phyloP scores from a whole-genome alignment of 2,888 invertebrate species.

The Liopterus haemorrhoidalis region DNA sequence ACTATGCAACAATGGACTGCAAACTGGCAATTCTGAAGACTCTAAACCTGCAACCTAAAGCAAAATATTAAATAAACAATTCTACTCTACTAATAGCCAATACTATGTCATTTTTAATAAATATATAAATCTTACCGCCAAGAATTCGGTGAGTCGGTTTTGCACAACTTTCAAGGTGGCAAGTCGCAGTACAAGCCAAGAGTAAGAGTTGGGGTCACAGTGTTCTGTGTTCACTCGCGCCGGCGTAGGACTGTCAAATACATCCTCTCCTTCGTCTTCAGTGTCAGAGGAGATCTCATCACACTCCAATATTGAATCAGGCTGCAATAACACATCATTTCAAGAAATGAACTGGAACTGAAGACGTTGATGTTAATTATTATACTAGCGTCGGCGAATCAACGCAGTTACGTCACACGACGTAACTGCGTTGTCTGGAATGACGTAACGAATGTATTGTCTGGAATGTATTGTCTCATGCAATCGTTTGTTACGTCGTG shows the following conservation, averaged over 20 bases:
- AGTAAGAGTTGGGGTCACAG: conserved; percentile 88
- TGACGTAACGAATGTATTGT: too few species aligned
- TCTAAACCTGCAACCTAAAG: conserved; percentile 44
- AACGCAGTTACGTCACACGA: too few species aligned
- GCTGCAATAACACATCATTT: conserved; percentile 55
- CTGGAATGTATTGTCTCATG: too few species aligned
- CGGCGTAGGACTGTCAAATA: conserved; percentile 55
- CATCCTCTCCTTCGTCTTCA: conserved; percentile 76
- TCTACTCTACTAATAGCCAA: neutral
- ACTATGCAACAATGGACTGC: conserved; percentile 89
- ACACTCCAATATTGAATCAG: conserved; percentile 59
- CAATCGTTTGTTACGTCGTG: too few species aligned
- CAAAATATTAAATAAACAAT: conserved; percentile 12
- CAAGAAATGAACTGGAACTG: too few species aligned
- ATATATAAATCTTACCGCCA: conserved; percentile 44
- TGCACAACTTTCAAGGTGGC: conserved; percentile 82
- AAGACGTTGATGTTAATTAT: too few species aligned
- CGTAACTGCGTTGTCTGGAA: too few species aligned
- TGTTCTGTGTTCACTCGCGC: conserved; percentile 67
- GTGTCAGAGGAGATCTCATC: conserved; percentile 66
- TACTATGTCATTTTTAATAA: conserved; percentile 1
- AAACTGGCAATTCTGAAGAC: conserved; percentile 74
- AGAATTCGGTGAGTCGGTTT: conserved; percentile 78
- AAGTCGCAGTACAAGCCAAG: conserved; percentile 90
- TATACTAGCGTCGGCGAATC: too few species aligned